A percentile compares a stretch with the other conserved stretches of the same genome.
Conservation (phyloP, 1,140 invertebrate species). For the Tenebrio molitor region DNA sequence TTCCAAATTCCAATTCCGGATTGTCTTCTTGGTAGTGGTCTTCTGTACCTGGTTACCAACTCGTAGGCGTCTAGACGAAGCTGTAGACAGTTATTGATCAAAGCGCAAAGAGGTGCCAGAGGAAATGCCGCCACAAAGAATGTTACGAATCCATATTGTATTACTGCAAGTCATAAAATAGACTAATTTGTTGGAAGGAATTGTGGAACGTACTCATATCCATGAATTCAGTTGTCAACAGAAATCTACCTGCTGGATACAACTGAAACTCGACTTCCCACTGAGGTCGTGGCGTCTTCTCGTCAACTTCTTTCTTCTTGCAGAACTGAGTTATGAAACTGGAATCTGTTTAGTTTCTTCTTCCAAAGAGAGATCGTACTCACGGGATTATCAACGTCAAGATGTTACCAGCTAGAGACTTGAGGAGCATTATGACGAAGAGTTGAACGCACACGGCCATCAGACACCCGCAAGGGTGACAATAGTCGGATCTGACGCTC, state of each 20-base stretch:
- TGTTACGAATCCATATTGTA: conserved; percentile 88
- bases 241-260: conserved; percentile 10
- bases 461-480: conserved; percentile 55
- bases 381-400: conserved; percentile 34
- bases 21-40: conserved; percentile 75
- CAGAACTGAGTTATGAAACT: not conserved
- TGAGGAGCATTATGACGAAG: conserved; percentile 45
- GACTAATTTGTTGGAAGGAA: no score
- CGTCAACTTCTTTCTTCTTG: not conserved
- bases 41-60: conserved; percentile 77
- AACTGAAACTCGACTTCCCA: conserved; percentile 51
- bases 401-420: conserved; percentile 42
- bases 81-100: conserved; percentile 85
- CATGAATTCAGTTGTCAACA: conserved; percentile 28
- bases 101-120: conserved; percentile 81
- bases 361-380: not conserved
- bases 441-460: conserved; percentile 53
- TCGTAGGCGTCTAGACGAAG: conserved; percentile 84
- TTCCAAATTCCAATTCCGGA: not conserved
- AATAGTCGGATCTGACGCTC: conserved; percentile 52
- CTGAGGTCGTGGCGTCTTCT: no score
- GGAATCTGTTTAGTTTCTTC: not conserved
- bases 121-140: conserved; percentile 87
- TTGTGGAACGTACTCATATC: conserved; percentile 40
- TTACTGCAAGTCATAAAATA: conserved; percentile 70